Evolutionary conservation across 2,888 invertebrate genomes (phyloP).

Genomic region (Tachina grossa): DNA sequence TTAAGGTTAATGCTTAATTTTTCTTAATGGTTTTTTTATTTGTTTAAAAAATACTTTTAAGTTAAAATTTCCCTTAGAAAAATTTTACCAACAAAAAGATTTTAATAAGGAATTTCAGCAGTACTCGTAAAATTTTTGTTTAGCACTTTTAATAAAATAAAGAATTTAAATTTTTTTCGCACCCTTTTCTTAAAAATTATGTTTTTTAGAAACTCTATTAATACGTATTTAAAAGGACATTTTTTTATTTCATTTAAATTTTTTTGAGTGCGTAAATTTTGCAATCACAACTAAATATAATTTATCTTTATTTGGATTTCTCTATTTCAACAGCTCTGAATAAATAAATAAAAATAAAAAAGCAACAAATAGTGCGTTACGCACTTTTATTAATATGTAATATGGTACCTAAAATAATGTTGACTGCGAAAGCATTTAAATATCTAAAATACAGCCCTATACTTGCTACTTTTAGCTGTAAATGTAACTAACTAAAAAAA

Average conservation of each 20-base stretch:
- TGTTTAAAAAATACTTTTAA: too few species aligned
- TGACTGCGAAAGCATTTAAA: conserved; percentile 41
- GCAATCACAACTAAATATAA: not conserved
- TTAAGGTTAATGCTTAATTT: too few species aligned
- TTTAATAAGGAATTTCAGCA: too few species aligned
- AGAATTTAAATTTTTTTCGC: too few species aligned
- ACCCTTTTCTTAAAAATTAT: too few species aligned
- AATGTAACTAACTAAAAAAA: conserved; percentile 37
- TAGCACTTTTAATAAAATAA: too few species aligned
- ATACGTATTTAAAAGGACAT: too few species aligned
- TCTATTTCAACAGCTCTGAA: conserved; percentile 43
- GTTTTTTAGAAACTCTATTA: too few species aligned
- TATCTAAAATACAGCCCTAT: conserved; percentile 4
- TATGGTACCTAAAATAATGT: conserved; percentile 20
- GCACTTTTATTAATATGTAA: not conserved
- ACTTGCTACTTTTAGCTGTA: conserved; percentile 21
- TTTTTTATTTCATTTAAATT: not conserved
- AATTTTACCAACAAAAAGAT: too few species aligned
- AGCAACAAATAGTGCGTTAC: conserved; percentile 20
- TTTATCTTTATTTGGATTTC: conserved; percentile 16
- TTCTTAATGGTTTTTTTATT: too few species aligned
- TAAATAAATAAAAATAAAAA: not conserved
- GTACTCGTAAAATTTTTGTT: too few species aligned
- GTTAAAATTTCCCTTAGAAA: too few species aligned
- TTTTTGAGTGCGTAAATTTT: not conserved